A percentile compares a stretch with the other conserved stretches of the same genome.
phyloP scores from a whole-genome alignment of 2,797 vertebrate genomes.

The Picus viridis region DNA sequence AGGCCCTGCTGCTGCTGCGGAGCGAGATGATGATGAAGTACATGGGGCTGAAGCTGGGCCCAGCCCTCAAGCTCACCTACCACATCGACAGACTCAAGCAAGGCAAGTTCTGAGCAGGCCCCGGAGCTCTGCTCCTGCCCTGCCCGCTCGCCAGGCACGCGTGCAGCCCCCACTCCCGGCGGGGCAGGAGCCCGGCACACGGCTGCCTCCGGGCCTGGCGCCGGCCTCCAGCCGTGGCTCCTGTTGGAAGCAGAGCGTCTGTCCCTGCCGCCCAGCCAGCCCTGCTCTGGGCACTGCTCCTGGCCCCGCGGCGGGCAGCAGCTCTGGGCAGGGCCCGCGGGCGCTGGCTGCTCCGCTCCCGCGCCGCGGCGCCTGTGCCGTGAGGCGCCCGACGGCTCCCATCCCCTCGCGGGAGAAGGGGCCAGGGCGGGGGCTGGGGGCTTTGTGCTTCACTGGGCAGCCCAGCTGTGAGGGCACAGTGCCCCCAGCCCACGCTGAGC shows the following conservation, averaged over 20 bases:
- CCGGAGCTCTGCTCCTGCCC: not conserved
- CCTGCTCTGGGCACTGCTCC: rapidly evolving
- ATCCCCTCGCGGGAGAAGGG: rapidly evolving
- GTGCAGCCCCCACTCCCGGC: not conserved
- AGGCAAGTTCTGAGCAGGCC: constrained; percentile 82
- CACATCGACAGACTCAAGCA: constrained; percentile 98
- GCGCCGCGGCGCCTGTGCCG: rapidly evolving
- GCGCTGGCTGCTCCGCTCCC: rapidly evolving
- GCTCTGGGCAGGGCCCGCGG: not conserved
- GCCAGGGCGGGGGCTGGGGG: not conserved
- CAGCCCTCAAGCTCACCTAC: constrained; percentile 95
- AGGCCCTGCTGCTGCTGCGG: constrained; percentile 92
- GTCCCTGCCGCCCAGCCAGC: not conserved
- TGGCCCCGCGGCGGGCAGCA: not conserved
- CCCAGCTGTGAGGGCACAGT: not conserved
- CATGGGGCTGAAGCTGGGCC: constrained; percentile 98
- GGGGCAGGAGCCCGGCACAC: not conserved
- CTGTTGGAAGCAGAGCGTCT: not conserved
- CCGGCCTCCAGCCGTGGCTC: not conserved
- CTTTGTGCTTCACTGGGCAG: not conserved
- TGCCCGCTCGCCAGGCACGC: not conserved
- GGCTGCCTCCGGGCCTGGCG: not conserved
- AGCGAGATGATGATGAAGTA: constrained; percentile 99
- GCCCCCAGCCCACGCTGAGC: not conserved
- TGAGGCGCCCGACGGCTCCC: rapidly evolving